A percentile compares a stretch with the other conserved stretches of the same genome.
Evolutionary conservation across 2,113 vertebrate genomes (phyloP).

Genomic region (Indicator maculatus): DNA sequence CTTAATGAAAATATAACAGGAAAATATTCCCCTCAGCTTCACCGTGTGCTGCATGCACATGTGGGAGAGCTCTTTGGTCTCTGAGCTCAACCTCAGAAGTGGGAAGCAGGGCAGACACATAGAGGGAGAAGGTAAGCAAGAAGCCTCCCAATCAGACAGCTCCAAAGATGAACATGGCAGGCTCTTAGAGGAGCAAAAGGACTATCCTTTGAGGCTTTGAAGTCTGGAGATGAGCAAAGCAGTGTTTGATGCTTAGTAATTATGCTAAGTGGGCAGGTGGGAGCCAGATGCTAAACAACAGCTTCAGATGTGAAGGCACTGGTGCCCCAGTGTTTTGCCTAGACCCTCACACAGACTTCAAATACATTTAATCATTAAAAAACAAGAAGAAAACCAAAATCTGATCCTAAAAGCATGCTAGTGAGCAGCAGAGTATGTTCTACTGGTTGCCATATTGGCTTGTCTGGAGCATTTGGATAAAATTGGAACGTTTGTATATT

Average conservation of each 20-base stretch:
- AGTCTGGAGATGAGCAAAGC: conserved; percentile 22
- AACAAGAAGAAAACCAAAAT: background rate
- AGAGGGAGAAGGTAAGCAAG: background rate
- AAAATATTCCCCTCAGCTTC: background rate
- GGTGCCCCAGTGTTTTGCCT: background rate
- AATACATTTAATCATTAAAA: background rate
- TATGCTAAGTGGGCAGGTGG: conserved; percentile 51
- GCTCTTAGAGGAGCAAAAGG: background rate
- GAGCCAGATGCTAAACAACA: conserved; percentile 41
- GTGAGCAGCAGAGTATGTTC: background rate
- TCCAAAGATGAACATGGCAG: background rate
- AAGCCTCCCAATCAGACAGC: background rate
- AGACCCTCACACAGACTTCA: background rate
- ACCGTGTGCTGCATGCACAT: rapidly evolving
- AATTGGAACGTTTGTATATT: conserved; percentile 34
- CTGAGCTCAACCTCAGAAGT: rapidly evolving
- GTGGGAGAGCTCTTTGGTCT: background rate
- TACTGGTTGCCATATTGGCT: conserved; percentile 12
- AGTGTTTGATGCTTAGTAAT: conserved; percentile 7
- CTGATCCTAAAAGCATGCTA: background rate
- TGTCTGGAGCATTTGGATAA: conserved; percentile 29
- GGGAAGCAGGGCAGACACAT: rapidly evolving
- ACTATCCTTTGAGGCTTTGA: background rate
- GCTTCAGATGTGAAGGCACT: background rate
- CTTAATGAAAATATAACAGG: background rate